Percentiles rank a stretch among this genome's conserved stretches.
These are phyloP conservation scores for Drosophila borborema DNA, from an alignment of 2,888 invertebrate genomes.

Conservation along the genomic window DNA sequence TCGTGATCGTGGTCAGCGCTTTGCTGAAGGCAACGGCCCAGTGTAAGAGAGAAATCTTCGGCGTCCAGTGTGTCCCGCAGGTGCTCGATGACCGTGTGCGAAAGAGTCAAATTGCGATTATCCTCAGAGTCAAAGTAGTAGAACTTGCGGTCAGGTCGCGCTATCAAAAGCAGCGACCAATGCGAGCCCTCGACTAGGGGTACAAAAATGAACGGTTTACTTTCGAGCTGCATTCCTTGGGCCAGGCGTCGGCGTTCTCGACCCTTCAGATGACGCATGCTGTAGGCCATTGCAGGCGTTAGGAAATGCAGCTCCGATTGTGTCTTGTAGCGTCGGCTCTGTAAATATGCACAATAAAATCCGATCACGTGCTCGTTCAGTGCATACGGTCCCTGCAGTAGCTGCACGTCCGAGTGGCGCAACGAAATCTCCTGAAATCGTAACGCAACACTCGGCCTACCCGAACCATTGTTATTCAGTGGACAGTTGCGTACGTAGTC, in stretches of 20 bases:
- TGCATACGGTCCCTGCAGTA: constrained; percentile 35
- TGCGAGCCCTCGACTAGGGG: constrained; percentile 34
- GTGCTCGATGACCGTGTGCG: constrained; percentile 26
- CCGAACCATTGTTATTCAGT: not conserved
- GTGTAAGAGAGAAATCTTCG: too few species aligned
- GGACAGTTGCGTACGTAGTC: not conserved
- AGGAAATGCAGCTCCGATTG: constrained; percentile 42
- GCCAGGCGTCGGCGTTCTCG: constrained; percentile 16
- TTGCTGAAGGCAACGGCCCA: too few species aligned
- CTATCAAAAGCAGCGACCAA: constrained; percentile 55
- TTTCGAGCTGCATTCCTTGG: constrained; percentile 17
- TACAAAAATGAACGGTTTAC: constrained; percentile 46
- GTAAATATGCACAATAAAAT: constrained; percentile 56
- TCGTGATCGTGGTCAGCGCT: constrained; percentile 14
- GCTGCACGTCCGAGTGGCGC: constrained; percentile 45
- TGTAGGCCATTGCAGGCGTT: constrained; percentile 23
- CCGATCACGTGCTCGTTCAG: constrained; percentile 52
- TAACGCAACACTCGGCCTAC: constrained; percentile 24
- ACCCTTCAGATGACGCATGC: constrained; percentile 13
- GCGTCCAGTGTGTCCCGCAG: too few species aligned
- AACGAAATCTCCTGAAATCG: constrained; percentile 43
- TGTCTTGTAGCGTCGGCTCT: constrained; percentile 35
- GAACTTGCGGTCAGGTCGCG: constrained; percentile 56
- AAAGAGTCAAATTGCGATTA: constrained; percentile 37
- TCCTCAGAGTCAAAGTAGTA: constrained; percentile 53